phyloP scores from a whole-genome alignment of 2,797 vertebrate genomes.

The Lepilemur septentrionalis region DNA sequence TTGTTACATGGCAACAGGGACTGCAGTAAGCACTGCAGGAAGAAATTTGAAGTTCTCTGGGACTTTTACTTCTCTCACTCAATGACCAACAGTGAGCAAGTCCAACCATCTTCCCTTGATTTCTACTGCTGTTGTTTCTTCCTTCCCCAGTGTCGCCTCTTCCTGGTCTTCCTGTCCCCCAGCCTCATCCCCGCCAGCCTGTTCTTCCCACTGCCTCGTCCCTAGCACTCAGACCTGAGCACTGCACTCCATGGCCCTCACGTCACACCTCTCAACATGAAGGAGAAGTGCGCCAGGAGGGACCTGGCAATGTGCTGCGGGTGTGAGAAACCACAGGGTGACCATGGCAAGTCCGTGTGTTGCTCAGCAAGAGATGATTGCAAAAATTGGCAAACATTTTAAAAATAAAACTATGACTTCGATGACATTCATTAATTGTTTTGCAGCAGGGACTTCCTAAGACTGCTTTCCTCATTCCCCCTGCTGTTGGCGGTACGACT shows the following conservation, averaged over 20 bases:
- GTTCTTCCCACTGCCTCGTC: neutral
- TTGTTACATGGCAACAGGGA: neutral
- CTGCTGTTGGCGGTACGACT: neutral
- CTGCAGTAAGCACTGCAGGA: neutral
- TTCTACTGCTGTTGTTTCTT: neutral
- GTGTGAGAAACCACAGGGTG: neutral
- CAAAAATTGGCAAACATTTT: neutral
- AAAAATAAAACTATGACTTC: neutral
- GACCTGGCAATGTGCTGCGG: no score
- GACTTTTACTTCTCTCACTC: neutral
- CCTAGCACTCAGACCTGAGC: neutral
- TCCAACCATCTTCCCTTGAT: neutral
- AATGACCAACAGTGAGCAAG: neutral
- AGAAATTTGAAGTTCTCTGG: neutral
- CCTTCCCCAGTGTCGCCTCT: neutral
- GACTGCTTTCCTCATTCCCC: neutral
- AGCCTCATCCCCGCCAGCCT: neutral
- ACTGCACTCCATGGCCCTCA: neutral
- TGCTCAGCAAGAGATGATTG: neutral
- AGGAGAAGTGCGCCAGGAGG: fast-evolving
- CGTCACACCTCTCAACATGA: neutral
- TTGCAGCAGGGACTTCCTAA: neutral
- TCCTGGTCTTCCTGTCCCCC: neutral
- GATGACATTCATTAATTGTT: neutral
- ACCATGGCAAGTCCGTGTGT: neutral